These are phyloP conservation scores for Cremastobaeus sp. DNA, from an alignment of 2,888 invertebrate species.

Conservation along the genomic window DNA sequence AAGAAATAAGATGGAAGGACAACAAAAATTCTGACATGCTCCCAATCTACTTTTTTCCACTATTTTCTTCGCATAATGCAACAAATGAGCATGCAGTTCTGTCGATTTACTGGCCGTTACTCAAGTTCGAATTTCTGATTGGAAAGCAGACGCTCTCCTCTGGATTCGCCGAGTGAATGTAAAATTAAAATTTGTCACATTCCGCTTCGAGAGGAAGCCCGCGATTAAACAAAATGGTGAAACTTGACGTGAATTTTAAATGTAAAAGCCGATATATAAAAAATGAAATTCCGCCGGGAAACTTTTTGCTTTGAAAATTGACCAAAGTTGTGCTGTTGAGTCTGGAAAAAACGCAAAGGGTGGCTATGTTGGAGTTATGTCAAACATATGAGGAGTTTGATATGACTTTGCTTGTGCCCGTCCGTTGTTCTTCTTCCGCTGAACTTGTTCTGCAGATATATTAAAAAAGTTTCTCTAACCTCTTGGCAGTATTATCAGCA, in stretches of 20 bases:
- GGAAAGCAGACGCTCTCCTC: no score
- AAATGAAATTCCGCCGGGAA: constrained; percentile 2
- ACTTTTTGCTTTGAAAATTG: constrained; percentile 42
- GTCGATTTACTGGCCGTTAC: no score
- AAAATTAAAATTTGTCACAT: no score
- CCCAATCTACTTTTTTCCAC: constrained; percentile 29
- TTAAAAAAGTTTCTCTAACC: constrained; percentile 59
- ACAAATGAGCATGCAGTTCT: no score
- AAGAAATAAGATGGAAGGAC: constrained; percentile 41
- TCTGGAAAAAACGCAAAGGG: background rate
- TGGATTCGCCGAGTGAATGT: no score
- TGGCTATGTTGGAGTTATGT: constrained; percentile 49
- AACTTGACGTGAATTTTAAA: no score
- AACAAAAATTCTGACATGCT: constrained; percentile 16
- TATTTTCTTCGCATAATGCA: no score
- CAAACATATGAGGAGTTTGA: constrained; percentile 49
- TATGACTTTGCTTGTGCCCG: constrained; percentile 46
- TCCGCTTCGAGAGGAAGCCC: no score
- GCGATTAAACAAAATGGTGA: no score
- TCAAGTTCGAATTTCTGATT: no score
- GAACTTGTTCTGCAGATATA: constrained; percentile 49
- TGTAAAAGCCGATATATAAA: no score
- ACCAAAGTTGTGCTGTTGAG: constrained; percentile 40
- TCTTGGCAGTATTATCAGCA: constrained; percentile 29
- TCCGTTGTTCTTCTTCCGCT: constrained; percentile 47